Percentiles rank a stretch among this genome's conserved stretches.
Evolutionary conservation across 1,140 invertebrate species (phyloP).

Genomic region (Drosophila watanabei): DNA sequence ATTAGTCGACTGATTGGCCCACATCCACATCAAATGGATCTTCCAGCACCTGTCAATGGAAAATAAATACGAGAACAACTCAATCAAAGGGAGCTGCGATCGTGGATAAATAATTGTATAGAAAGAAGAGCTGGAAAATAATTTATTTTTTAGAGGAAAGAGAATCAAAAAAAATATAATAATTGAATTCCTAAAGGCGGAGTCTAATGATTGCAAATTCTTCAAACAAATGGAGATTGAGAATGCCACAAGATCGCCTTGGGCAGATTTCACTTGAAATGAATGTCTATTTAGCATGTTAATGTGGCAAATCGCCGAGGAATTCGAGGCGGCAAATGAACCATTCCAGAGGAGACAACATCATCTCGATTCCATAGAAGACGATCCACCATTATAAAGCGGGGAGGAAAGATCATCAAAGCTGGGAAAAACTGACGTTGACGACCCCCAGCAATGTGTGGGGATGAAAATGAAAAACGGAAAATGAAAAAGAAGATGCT

Average conservation of each 20-base stretch:
- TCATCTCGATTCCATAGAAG: conserved; percentile 17
- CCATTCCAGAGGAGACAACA: conserved; percentile 33
- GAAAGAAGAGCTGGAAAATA: background rate
- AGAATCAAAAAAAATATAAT: no score
- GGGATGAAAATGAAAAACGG: background rate
- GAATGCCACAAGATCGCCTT: conserved; percentile 18
- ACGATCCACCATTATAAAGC: background rate
- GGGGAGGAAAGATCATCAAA: conserved; percentile 10
- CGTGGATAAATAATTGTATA: background rate
- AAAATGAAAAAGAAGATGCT: conserved; percentile 15
- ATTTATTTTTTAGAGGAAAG: background rate
- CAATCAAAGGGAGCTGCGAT: conserved; percentile 16
- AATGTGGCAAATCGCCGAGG: conserved; percentile 65
- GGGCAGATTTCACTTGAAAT: conserved; percentile 49
- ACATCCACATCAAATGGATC: conserved; percentile 22
- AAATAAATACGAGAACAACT: conserved; percentile 13
- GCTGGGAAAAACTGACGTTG: conserved; percentile 13
- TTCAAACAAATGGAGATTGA: background rate
- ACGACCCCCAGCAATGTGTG: conserved; percentile 67
- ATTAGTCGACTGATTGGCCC: conserved; percentile 27
- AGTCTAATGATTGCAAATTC: background rate
- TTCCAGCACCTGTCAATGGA: conserved; percentile 47
- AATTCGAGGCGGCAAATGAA: conserved; percentile 62
- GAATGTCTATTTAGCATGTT: conserved; percentile 68
- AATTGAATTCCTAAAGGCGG: background rate